These are phyloP conservation scores for Daboia siamensis DNA, from an alignment of 2,113 vertebrate species.

Conservation along the genomic window DNA sequence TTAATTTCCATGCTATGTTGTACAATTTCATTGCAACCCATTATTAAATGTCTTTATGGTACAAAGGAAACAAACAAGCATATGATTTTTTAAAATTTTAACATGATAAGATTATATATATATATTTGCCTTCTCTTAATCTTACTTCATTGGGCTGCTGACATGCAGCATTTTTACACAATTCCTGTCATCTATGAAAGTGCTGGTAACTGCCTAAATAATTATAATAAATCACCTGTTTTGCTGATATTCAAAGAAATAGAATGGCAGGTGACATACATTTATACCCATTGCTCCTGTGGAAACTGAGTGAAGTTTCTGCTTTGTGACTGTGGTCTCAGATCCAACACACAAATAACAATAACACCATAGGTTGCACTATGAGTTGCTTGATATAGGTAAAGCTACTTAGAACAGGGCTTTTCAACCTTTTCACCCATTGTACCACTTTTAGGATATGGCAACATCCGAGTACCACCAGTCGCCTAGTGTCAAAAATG, in stretches of 20 bases:
- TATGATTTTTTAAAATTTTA: background rate
- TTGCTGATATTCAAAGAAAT: background rate
- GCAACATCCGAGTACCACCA: too few relatives aligned
- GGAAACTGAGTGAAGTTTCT: background rate
- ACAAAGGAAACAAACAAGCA: background rate
- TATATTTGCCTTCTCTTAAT: background rate
- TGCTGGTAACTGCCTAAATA: background rate
- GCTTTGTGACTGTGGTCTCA: accelerated
- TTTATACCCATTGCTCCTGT: background rate
- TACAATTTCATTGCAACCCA: background rate
- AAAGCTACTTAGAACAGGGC: too few relatives aligned
- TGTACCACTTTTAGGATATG: too few relatives aligned
- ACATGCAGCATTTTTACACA: background rate
- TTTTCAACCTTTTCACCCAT: too few relatives aligned
- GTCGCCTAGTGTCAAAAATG: too few relatives aligned
- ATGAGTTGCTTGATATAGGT: background rate
- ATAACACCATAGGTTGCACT: background rate
- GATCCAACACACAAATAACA: background rate
- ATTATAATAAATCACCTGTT: background rate
- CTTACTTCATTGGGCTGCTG: background rate
- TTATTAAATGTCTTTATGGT: background rate
- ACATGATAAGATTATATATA: background rate
- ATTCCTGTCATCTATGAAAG: background rate
- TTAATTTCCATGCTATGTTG: too few relatives aligned
- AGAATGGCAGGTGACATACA: background rate